Evolutionary conservation across 2,888 invertebrate species (phyloP).

Genomic region (Halictus ligatus): DNA sequence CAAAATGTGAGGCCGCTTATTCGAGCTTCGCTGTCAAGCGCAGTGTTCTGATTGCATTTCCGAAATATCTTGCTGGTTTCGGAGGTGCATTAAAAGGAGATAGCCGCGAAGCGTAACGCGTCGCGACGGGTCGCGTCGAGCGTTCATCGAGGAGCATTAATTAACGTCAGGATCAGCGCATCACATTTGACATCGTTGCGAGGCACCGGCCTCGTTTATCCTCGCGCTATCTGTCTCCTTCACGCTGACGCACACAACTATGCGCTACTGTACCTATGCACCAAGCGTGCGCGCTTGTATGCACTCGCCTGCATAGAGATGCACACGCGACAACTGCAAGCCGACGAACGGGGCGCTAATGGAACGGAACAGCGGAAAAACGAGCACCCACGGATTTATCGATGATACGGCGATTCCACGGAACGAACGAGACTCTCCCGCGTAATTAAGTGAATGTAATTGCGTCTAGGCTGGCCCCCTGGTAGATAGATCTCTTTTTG

Average conservation of each 20-base stretch:
- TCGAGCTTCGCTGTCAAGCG: not conserved
- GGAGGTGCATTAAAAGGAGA: not conserved
- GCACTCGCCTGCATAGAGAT: not conserved
- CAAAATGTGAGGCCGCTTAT: too few species aligned
- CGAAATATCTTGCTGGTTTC: not conserved
- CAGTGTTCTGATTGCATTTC: not conserved
- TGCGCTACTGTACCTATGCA: not conserved
- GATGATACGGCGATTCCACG: not conserved
- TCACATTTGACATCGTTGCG: slow-evolving; percentile 77
- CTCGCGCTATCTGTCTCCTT: slow-evolving; percentile 74
- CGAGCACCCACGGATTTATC: slow-evolving; percentile 16
- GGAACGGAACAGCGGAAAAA: slow-evolving; percentile 31
- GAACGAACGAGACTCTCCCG: not conserved
- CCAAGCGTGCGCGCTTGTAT: not conserved
- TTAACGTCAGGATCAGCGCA: slow-evolving; percentile 78
- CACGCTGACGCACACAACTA: slow-evolving; percentile 27
- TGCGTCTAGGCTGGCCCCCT: slow-evolving; percentile 1
- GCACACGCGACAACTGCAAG: not conserved
- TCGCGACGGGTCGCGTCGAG: slow-evolving; percentile 9
- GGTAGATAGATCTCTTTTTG: not conserved
- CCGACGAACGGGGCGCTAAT: slow-evolving; percentile 7
- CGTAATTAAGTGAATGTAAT: slow-evolving; percentile 20
- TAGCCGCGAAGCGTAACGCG: not conserved
- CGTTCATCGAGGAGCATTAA: slow-evolving; percentile 75
- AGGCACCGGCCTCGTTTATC: slow-evolving; percentile 74